These are phyloP conservation scores for Mormyrus iriodes DNA, from an alignment of 2,113 vertebrate species.

Conservation along the genomic window DNA sequence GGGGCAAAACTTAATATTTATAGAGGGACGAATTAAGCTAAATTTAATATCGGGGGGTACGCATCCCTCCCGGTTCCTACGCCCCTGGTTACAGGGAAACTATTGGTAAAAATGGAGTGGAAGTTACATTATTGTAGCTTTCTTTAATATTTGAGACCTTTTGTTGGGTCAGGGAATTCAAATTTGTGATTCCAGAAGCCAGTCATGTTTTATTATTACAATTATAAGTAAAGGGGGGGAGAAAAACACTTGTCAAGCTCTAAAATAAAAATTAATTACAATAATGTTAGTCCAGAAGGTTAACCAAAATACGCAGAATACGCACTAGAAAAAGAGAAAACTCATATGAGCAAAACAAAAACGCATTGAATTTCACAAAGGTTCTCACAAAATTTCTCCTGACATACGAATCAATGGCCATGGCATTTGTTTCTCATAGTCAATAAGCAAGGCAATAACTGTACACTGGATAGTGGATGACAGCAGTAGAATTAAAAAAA, in stretches of 20 bases:
- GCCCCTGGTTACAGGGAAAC: neutral
- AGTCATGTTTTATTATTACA: neutral
- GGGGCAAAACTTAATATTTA: neutral
- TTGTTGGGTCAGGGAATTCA: neutral
- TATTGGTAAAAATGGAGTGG: neutral
- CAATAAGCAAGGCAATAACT: constrained; percentile 1
- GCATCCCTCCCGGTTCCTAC: neutral
- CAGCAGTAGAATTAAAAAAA: neutral
- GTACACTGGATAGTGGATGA: neutral
- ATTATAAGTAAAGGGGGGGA: neutral
- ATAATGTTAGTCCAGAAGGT: neutral
- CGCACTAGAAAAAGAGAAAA: neutral
- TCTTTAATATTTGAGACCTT: neutral
- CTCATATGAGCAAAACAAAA: neutral
- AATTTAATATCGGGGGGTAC: neutral
- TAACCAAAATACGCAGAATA: neutral
- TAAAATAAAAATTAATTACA: neutral
- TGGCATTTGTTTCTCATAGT: neutral
- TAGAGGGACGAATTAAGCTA: neutral
- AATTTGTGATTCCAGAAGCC: neutral
- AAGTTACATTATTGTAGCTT: neutral
- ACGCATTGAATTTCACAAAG: neutral
- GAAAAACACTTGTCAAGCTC: neutral
- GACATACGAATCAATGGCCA: neutral
- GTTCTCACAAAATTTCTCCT: neutral